Base-by-base conservation (phyloP, 1,140 invertebrate species). In the Pseudomyrmex dendroicus region DNA sequence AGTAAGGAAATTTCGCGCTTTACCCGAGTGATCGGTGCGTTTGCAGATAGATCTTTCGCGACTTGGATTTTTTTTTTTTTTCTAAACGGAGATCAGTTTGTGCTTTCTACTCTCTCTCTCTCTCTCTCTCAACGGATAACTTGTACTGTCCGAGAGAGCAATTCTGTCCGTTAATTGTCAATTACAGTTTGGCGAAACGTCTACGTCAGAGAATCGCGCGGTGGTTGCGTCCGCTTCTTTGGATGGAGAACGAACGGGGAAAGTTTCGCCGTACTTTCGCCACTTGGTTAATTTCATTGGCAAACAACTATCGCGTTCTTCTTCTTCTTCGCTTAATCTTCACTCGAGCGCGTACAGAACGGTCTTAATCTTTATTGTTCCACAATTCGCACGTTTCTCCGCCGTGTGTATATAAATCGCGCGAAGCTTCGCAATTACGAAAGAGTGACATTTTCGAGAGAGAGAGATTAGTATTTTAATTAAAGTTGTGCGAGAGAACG, bases 261-360 rank as follows among this genome's bases (percentile, higher is more conserved):
- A 80, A 80, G 76, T 72, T n/a, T 4, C 61, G 9, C 10, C n/a
- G 15, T 17, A n/a, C 54, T 80, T 80, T 80, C 66, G 20, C 54
- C 46, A 20, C 10, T 20, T 56, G 10, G 44, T 68, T 56, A 48
- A 80, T 72, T 72, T 46, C 1, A 9, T n/a, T 68, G 5, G 15
- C 15, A 44, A 64, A 10, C 35, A 35, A 35, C 35, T 25, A 64
- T 46, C 67, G 12, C 20, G 52, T 35, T 78, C 74, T 22, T 17
- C 20, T 35, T 78, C 74, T 22, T 17, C 20, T 20, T 25, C 15
- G 46, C 74, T 22, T 57, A 20, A 78, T 17, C 20, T 20, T 25
- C 20, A 17, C 2, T 44, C 22, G 46, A 59, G n/a, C 66, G 20
- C n/a, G 35, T 25, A 25, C 25, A 25, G 20, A 50, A 48, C 68